Evolutionary conservation across 2,113 vertebrate species (phyloP), one percentile per base, ranked within the genome.

Genomic region (Oxyruncus cristatus): DNA sequence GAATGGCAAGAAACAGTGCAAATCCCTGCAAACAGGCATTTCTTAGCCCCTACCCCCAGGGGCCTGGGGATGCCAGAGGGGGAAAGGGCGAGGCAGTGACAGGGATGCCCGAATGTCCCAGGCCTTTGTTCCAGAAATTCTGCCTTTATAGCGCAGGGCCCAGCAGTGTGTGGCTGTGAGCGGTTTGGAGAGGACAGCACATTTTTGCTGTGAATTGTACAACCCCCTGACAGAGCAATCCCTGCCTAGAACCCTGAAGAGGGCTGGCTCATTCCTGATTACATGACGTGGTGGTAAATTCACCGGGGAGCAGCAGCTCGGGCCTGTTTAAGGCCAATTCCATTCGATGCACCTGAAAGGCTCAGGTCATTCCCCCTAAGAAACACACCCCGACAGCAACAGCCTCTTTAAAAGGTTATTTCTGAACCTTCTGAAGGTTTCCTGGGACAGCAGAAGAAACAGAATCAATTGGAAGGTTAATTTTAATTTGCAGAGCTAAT

Each of bases 381-480:
- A 37, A 73, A 50, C 24, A 66, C 15, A 3, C 46, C 52, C 0
- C 20, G 46, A 33, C 8, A 35, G 32, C 11, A 70, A 13, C 24
- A 33, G 37, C 44, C 19, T 1, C 30, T 47, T 67, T 13, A 47
- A 35, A 63, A 78, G n/a, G 73, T 16, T 71, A 12, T 65, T 94
- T 89, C 32, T 77, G 68, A 67, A 56, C n/a, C 15, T 37, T 24
- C 47, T 67, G 50, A 68, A 91, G 61, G 68, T 27, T 86, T 74
- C 55, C 42, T 37, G 32, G 55, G 61, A 47, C 55, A 82, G 50
- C 55, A 59, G 78, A 74, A 32, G 56, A 59, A 88, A 50, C 33
- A 19, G 81, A 95, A 95, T 95, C 70, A 78, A 94, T 88, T 12
- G 77, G 49, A 23, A 90, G 9, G 37, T 80, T 93, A 79, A 88